Conservation (phyloP, 1,140 invertebrate species). For the Lordiphosa stackelbergi region DNA sequence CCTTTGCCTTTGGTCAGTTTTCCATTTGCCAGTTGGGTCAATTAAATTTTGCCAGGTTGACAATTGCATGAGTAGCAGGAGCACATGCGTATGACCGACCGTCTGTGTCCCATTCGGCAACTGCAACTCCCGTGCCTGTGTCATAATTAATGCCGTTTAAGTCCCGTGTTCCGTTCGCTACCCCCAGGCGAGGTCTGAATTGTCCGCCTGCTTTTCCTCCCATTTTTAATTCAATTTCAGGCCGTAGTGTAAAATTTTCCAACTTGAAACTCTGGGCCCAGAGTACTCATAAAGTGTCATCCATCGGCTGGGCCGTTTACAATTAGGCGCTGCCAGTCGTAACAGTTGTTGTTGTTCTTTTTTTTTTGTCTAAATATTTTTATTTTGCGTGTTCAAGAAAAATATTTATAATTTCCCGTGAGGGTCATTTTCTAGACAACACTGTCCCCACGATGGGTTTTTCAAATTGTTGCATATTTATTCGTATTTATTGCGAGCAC, state of each 20-base stretch:
- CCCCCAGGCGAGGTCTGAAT: constrained; percentile 48
- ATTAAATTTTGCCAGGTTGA: constrained; percentile 62
- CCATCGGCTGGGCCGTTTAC: constrained; percentile 56
- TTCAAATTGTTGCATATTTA: constrained; percentile 39
- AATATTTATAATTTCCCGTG: constrained; percentile 73
- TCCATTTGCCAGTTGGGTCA: constrained; percentile 46
- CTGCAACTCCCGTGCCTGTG: constrained; percentile 20
- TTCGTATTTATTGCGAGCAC: constrained; percentile 48
- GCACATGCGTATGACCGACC: constrained; percentile 32
- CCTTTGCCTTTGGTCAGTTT: constrained; percentile 25
- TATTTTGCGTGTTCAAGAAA: constrained; percentile 19
- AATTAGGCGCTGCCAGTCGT: constrained; percentile 51
- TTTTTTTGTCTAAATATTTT: constrained; percentile 54
- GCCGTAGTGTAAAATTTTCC: constrained; percentile 48
- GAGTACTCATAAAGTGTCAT: constrained; percentile 67
- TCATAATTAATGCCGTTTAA: constrained; percentile 74
- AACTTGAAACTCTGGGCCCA: constrained; percentile 17
- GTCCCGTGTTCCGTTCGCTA: constrained; percentile 50
- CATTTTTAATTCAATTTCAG: constrained; percentile 67
- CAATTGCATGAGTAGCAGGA: constrained; percentile 26
- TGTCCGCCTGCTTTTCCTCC: not conserved
- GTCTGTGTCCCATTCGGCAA: constrained; percentile 32
- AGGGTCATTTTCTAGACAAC: constrained; percentile 54
- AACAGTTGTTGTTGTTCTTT: constrained; percentile 26
- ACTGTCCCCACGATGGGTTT: constrained; percentile 32